Evolutionary conservation across 2,888 invertebrate genomes (phyloP).

Genomic region (Chydorus sphaericus): DNA sequence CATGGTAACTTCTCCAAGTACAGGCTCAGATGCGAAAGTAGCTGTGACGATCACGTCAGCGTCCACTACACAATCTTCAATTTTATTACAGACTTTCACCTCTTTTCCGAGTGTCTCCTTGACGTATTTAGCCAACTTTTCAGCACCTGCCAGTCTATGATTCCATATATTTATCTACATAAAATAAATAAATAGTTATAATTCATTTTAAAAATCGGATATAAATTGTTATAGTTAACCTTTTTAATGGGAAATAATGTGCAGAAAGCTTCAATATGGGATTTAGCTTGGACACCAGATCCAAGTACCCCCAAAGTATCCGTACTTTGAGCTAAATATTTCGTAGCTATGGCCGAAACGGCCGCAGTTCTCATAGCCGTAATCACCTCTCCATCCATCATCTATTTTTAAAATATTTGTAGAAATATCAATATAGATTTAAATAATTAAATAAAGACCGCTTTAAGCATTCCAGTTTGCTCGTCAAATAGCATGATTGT

Average conservation of each 20-base stretch:
- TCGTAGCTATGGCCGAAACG: conserved; percentile 41
- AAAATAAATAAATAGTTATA: background rate
- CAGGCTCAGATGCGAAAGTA: conserved; percentile 36
- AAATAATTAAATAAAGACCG: conserved; percentile 24
- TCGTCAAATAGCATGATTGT: conserved; percentile 34
- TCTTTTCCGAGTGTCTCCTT: conserved; percentile 14
- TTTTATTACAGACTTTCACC: conserved; percentile 24
- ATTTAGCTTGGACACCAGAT: conserved; percentile 36
- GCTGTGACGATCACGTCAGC: conserved; percentile 48
- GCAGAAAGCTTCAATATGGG: conserved; percentile 37
- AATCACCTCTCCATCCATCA: conserved; percentile 37
- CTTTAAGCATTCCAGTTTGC: conserved; percentile 31
- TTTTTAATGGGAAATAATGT: conserved; percentile 32
- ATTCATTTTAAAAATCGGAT: background rate
- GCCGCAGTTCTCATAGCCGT: conserved; percentile 43
- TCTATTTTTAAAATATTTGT: conserved; percentile 22
- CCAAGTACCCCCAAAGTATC: conserved; percentile 35
- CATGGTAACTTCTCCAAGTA: conserved; percentile 31
- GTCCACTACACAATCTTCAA: conserved; percentile 35
- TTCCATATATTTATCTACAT: conserved; percentile 37
- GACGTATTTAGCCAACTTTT: conserved; percentile 23
- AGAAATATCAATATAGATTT: background rate
- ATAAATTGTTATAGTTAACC: conserved; percentile 22
- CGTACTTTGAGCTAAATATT: conserved; percentile 30
- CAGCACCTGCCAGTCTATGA: conserved; percentile 27